Base-by-base conservation (phyloP, 1,140 invertebrate species). In the Lasioglossum albipes region DNA sequence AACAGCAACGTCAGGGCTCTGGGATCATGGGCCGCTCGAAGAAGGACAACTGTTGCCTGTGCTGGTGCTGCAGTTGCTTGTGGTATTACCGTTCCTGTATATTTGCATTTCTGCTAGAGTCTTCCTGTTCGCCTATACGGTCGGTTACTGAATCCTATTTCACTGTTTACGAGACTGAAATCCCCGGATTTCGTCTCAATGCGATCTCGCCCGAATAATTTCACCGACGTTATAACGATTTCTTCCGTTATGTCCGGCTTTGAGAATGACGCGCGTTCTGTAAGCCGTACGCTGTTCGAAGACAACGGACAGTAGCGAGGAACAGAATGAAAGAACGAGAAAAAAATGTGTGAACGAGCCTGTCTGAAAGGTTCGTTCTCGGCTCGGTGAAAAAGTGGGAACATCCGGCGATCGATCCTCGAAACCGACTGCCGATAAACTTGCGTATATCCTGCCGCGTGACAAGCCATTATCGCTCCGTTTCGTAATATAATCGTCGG, bases 61-160 rank as follows among this genome's bases (percentile, higher is more conserved):
- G 95, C 84, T 96, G 95, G 95, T 96, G 95, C 90, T 96, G 95
- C 93, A 96, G 95, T 92, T 96, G 95, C 93, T 95, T 95, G 92
- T 96, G 95, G 95, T 95, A 94, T 90, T 93, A 87, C 78, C 91
- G 90, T 86, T 92, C 87, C 74, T 91, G 61, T 77, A 65, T 69
- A 87, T 85, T 84, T 62, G 71, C 71, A 65, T 41, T 31, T 41
- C 16, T 20, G 13, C 31, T 9, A 20, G 16, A 16, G 5, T 16
- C 52, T 54, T 54, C 13, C 13, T 18, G 13, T 54, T 16, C 16
- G 52, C 18, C 5, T 16, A 16, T 1, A 54, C 6, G 16, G 6
- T 18, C 52, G 5, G 52, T 54, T 54, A 16, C 18, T 54, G 6
- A 54, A 36, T 5, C 1, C 36, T 36, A 36, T 36, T 27, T 27